Evolutionary conservation across 2,113 vertebrate species (phyloP).

Genomic region (Pteropus alecto): DNA sequence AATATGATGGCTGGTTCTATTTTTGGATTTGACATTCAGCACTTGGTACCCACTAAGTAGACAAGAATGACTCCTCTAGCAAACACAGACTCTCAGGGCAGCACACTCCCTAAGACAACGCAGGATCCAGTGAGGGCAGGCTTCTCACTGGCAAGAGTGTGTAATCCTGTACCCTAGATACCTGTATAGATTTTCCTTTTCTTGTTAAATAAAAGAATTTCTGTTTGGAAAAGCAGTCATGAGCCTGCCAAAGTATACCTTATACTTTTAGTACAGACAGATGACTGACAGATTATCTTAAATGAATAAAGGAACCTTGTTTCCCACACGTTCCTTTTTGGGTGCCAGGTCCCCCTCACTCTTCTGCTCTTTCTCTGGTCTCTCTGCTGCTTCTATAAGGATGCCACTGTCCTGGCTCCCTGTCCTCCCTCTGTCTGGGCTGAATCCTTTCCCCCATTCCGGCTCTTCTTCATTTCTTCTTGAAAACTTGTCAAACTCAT

Average conservation of each 20-base stretch:
- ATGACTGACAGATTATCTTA: conserved; percentile 79
- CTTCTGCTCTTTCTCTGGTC: conserved; percentile 90
- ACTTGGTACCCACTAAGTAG: not conserved
- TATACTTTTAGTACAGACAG: conserved; percentile 55
- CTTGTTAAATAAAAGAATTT: not conserved
- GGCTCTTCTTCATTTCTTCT: conserved; percentile 92
- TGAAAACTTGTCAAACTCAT: conserved; percentile 91
- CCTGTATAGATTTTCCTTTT: not conserved
- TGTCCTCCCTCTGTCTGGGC: conserved; percentile 91
- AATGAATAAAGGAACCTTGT: conserved; percentile 89
- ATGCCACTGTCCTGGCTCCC: conserved; percentile 88
- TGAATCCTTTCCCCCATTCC: conserved; percentile 93
- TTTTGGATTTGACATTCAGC: not conserved
- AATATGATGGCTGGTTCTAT: not conserved
- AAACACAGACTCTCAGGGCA: conserved; percentile 1
- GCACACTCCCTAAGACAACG: not conserved
- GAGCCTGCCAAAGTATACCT: conserved; percentile 59
- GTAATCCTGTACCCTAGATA: not conserved
- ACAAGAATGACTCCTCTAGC: not conserved
- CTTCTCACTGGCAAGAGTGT: not conserved
- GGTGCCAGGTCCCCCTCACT: conserved; percentile 88
- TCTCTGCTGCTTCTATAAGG: conserved; percentile 88
- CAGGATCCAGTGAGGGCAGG: not conserved
- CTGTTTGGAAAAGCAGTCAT: conserved; percentile 39
- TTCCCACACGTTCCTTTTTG: conserved; percentile 92